These are phyloP conservation scores for Hippocampus comes DNA, from an alignment of 2,113 vertebrate species.

Conservation along the genomic window DNA sequence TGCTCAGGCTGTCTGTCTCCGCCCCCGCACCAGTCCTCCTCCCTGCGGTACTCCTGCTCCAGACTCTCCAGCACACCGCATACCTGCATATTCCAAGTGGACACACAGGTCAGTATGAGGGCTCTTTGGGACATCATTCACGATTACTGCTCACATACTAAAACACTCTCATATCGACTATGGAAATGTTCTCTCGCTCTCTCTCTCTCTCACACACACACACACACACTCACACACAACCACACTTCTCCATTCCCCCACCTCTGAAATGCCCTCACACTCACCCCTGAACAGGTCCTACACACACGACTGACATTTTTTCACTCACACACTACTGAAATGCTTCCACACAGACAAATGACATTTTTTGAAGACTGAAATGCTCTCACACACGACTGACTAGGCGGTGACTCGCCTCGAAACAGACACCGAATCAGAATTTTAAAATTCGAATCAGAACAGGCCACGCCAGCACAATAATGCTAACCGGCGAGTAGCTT, in stretches of 20 bases:
- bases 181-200: background rate
- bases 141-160: background rate
- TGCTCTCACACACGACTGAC: background rate
- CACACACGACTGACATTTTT: too few relatives aligned
- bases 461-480: too few relatives aligned
- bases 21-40: conserved; percentile 98
- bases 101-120: background rate
- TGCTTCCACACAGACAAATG: background rate
- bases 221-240: too few relatives aligned
- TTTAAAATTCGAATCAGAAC: too few relatives aligned
- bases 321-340: background rate
- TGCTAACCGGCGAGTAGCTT: too few relatives aligned
- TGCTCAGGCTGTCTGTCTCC: conserved; percentile 89
- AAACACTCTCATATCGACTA: background rate
- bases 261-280: background rate
- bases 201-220: too few relatives aligned
- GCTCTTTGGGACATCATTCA: background rate
- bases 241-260: too few relatives aligned
- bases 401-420: too few relatives aligned
- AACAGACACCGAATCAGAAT: too few relatives aligned
- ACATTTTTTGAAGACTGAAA: background rate
- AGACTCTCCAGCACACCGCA: conserved; percentile 94
- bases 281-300: too few relatives aligned
- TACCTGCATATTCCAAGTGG: conserved; percentile 71
- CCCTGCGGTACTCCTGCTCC: conserved; percentile 94